Evolutionary conservation across 2,888 invertebrate species (phyloP).

Genomic region (Priocnemis perturbator): DNA sequence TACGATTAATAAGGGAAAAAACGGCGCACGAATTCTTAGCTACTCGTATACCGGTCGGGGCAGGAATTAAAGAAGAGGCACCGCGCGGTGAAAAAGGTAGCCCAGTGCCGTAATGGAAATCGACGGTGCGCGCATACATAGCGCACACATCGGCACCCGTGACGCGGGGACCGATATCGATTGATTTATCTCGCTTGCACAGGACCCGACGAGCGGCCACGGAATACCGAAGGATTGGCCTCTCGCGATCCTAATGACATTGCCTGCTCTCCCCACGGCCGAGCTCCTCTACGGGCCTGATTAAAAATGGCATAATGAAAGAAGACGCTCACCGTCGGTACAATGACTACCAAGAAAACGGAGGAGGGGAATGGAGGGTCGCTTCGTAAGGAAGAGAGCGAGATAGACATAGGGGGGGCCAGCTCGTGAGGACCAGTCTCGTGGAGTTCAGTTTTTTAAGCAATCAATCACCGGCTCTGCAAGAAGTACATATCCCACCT

Average conservation of each 20-base stretch:
- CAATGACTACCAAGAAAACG: constrained; percentile 64
- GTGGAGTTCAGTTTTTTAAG: constrained; percentile 66
- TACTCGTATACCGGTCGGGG: not conserved
- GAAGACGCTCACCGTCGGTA: constrained; percentile 58
- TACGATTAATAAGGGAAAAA: too few species aligned
- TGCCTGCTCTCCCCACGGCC: constrained; percentile 42
- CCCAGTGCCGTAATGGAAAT: constrained; percentile 46
- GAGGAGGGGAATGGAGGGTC: constrained; percentile 23
- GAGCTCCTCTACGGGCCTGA: constrained; percentile 58
- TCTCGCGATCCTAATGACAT: constrained; percentile 59
- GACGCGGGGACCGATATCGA: constrained; percentile 68
- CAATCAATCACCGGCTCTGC: constrained; percentile 70
- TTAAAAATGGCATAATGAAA: constrained; percentile 74
- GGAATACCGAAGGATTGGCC: constrained; percentile 29
- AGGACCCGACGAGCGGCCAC: constrained; percentile 52
- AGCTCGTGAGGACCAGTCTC: not conserved
- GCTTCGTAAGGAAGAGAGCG: constrained; percentile 4
- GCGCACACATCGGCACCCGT: constrained; percentile 48
- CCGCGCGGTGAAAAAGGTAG: too few species aligned
- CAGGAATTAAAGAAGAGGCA: too few species aligned
- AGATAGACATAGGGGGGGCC: constrained; percentile 12
- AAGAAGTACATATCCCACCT: constrained; percentile 67
- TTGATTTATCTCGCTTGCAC: constrained; percentile 71
- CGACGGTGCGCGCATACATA: constrained; percentile 37
- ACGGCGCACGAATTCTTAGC: not conserved